Evolutionary conservation across 2,888 invertebrate species (phyloP).

Genomic region (Spodoptera exigua): DNA sequence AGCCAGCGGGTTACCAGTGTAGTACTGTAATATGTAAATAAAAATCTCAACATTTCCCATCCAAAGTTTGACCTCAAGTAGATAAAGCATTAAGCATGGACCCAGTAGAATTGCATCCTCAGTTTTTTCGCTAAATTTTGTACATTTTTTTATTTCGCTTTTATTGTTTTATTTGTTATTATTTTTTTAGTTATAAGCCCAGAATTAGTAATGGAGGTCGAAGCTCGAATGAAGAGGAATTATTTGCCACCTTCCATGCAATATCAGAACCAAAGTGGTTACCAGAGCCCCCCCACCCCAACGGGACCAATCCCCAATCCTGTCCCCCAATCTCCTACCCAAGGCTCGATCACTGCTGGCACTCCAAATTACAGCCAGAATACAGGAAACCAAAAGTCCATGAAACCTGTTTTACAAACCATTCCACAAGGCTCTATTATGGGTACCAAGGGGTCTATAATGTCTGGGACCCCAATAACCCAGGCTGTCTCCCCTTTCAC

Average conservation of each 20-base stretch:
- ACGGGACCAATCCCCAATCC: conserved; percentile 55
- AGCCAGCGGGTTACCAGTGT: too few species aligned
- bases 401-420: conserved; percentile 78
- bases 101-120: conserved; percentile 39
- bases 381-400: conserved; percentile 63
- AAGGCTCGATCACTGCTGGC: conserved; percentile 65
- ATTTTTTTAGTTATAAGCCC: conserved; percentile 94
- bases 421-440: conserved; percentile 81
- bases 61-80: conserved; percentile 23
- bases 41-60: conserved; percentile 16
- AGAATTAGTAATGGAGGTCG: conserved; percentile 96
- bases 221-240: conserved; percentile 95
- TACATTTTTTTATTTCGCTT: conserved; percentile 43
- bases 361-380: conserved; percentile 70
- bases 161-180: conserved; percentile 39
- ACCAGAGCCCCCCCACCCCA: conserved; percentile 70
- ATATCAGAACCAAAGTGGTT: conserved; percentile 68
- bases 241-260: conserved; percentile 93
- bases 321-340: conserved; percentile 65
- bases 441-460: conserved; percentile 67
- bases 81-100: conserved; percentile 40
- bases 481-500: conserved; percentile 60
- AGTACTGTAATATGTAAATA: too few species aligned
- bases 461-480: conserved; percentile 54
- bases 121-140: conserved; percentile 33